Base-by-base conservation (phyloP, 2,888 invertebrate genomes). In the Machimus rusticus region DNA sequence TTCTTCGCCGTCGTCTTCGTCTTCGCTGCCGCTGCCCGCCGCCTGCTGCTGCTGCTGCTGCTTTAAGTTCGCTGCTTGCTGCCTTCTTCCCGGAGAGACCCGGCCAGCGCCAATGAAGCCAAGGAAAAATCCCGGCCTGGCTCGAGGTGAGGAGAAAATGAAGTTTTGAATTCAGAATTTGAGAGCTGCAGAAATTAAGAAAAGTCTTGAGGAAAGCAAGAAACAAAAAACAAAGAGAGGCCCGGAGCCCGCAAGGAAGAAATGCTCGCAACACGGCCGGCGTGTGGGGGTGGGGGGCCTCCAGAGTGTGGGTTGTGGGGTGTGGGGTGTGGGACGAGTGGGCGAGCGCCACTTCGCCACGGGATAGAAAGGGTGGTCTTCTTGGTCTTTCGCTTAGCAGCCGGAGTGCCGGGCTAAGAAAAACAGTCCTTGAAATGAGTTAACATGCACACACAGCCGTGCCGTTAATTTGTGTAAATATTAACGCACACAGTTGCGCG, bases 161-260 rank as follows among this genome's bases (percentile, higher is more conserved):
- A 85, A 85, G 85, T 85, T 85, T 85, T 77, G 86, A 76, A 86
- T 86, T 86, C 86, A 87, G 86, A 88, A 87, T 86, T 87, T 87
- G 82, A 86, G 87, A 87, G 87, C 86, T 88, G 86, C 82, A 87
- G 88, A 88, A 88, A 88, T 88, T 88, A 88, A 88, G 88, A 88
- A 88, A 88, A 88, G 86, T 78, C 88, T 88, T 87, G 86, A 88
- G 86, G 74, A 88, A 88, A 88, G 86, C 76, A 86, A 37, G 55
- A 77, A 77, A 86, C 76, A 86, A 88, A 88, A 87, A 88, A 88
- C 88, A 87, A 88, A 87, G 86, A 81, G 84, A 88, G 82, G 77
- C 46, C 74, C 86, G 78, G 86, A 86, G 78, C 77, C 77, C 74
- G 34, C 34, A 74, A 86, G 55, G 78, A 86, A 86, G 77, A 86